Evolutionary conservation across 2,797 vertebrate species (phyloP).

Genomic region (Emydoidea blandingii): DNA sequence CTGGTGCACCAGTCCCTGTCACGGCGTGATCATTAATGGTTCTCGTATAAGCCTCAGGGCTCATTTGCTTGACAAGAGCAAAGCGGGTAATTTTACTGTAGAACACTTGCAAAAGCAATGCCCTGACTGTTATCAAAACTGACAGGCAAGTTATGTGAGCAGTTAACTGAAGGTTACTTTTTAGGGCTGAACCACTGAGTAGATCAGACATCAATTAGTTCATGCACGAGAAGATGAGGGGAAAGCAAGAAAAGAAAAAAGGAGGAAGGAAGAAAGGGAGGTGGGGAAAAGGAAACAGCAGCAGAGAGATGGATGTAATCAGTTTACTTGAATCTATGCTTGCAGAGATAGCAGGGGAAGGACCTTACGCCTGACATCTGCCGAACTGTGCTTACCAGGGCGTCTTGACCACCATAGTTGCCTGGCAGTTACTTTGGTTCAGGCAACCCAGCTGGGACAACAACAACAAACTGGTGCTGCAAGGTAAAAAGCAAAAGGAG

Average conservation of each 20-base stretch:
- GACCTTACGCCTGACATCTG: background rate
- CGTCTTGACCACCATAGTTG: background rate
- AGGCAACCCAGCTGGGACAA: background rate
- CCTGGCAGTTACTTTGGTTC: background rate
- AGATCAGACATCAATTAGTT: slow-evolving; percentile 59
- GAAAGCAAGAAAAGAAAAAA: slow-evolving; percentile 29
- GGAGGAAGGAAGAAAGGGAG: background rate
- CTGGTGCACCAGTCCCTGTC: slow-evolving; percentile 49
- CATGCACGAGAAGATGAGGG: slow-evolving; percentile 41
- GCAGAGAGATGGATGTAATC: background rate
- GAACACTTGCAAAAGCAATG: slow-evolving; percentile 76
- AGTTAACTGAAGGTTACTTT: slow-evolving; percentile 78
- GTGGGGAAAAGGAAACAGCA: background rate
- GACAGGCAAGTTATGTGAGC: slow-evolving; percentile 75
- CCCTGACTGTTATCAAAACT: slow-evolving; percentile 71
- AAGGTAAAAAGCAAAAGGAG: background rate
- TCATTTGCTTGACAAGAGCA: slow-evolving; percentile 72
- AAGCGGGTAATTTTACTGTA: slow-evolving; percentile 73
- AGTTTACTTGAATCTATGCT: background rate
- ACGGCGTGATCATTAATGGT: slow-evolving; percentile 52
- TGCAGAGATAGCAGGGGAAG: background rate
- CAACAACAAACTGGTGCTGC: background rate
- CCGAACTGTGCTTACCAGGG: background rate
- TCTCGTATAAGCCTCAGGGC: slow-evolving; percentile 65
- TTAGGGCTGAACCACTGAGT: slow-evolving; percentile 59